Evolutionary conservation across 2,888 invertebrate genomes (phyloP).

Genomic region (Incurvaria masculella): DNA sequence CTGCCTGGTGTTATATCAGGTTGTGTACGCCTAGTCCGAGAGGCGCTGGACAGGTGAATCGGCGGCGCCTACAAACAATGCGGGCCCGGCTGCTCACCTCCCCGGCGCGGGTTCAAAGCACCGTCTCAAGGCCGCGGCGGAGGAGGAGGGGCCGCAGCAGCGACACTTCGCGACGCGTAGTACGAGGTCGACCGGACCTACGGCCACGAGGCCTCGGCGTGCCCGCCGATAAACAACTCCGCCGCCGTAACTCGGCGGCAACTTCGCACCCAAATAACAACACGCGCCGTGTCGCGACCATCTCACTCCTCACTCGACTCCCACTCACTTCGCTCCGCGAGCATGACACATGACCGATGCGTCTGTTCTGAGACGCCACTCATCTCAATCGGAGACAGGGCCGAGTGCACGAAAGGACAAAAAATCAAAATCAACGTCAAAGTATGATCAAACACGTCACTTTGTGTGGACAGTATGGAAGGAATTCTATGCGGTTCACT

Average conservation of each 20-base stretch:
- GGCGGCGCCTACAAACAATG: conserved; percentile 2
- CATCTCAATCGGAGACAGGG: too few relatives aligned
- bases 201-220: not conserved
- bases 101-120: conserved; percentile 42
- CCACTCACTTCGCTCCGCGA: too few relatives aligned
- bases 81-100: too few relatives aligned
- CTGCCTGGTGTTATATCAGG: too few relatives aligned
- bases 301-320: not conserved
- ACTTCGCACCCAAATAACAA: conserved; percentile 5
- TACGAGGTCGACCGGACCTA: not conserved
- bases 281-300: not conserved
- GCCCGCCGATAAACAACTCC: conserved; percentile 20
- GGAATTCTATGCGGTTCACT: too few relatives aligned
- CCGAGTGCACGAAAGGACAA: too few relatives aligned
- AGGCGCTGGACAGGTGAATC: conserved; percentile 41
- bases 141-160: conserved; percentile 12
- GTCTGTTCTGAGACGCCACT: too few relatives aligned
- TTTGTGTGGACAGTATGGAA: too few relatives aligned
- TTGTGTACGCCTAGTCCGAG: conserved; percentile 18
- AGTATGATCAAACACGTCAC: too few relatives aligned
- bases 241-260: conserved; percentile 26
- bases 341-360: too few relatives aligned
- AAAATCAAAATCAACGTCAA: too few relatives aligned
- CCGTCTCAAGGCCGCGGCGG: conserved; percentile 38
- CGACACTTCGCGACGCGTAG: conserved; percentile 32